Base-by-base conservation (phyloP, 2,888 invertebrate genomes). In the Seladonia tumulorum region DNA sequence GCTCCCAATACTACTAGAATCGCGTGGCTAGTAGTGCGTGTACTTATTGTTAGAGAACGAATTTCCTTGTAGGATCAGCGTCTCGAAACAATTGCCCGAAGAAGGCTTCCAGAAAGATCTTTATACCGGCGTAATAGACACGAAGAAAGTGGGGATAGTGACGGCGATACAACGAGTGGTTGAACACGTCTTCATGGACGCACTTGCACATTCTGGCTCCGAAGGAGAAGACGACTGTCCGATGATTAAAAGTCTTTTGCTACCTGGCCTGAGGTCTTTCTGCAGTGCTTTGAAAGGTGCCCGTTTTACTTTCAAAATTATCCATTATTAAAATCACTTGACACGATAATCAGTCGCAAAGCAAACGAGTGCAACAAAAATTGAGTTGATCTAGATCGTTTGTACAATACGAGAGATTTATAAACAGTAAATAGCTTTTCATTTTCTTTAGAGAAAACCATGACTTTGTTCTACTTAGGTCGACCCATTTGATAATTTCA, bases 111-210 rank as follows among this genome's bases (percentile, higher is more conserved):
- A 98, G 94, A 98, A 98, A 95, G 98, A 95, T 79, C 91, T 95
- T 1, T 98, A 97, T 92, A 98, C 98, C 89, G 98, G 98, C 3
- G 96, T 98, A 25, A 96, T 98, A 60, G 98, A 98, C 93, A 97
- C 97, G 0, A 96, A 96, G 84, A 97, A 97, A 91, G 97, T 98
- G 68, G 98, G 98, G 0, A 96, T 99, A 88, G 97, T 99, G 83
- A 97, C 98, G 2, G 97, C 98, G 1, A 97, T 99, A 88, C 98
- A 99, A 94, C 96, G 98, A 57, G 97, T 98, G 18, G 97, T 99
- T 94, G 98, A 98, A 91, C 97, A 97, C 92, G 98, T 99, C 25
- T 98, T 98, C 92, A 98, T 99, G 97, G 98, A 98, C 92, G 98
- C 98, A 0, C 95, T 98, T 73, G 98, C 98, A 0, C 97, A 97